These are phyloP conservation scores for Tachysurus fulvidraco DNA, from an alignment of 2,113 vertebrate species.

Conservation along the genomic window DNA sequence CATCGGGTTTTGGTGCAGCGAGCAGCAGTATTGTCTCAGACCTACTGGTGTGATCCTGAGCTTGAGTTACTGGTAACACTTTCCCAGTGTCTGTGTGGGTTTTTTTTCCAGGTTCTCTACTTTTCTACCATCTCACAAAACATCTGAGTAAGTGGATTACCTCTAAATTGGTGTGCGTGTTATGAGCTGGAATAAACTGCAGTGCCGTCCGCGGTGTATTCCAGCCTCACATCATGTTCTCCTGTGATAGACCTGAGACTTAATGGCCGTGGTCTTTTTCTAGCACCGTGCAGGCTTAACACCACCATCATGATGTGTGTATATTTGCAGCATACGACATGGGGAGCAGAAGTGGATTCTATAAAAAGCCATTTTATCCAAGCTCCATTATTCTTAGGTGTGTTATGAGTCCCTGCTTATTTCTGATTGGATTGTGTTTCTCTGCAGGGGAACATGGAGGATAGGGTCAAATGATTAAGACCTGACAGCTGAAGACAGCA, in stretches of 20 bases:
- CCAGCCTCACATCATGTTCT: neutral
- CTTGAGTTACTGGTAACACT: neutral
- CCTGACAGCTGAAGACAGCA: constrained; percentile 54
- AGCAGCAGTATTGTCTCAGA: neutral
- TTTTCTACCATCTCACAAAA: neutral
- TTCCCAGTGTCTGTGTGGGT: neutral
- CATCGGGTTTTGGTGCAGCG: neutral
- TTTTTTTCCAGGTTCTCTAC: neutral
- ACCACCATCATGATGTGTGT: neutral
- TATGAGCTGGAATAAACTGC: neutral
- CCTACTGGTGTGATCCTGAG: neutral
- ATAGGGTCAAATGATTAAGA: constrained; percentile 42
- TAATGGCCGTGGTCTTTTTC: neutral
- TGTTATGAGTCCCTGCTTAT: neutral
- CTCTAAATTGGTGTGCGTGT: neutral
- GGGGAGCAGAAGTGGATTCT: neutral
- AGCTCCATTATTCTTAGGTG: neutral
- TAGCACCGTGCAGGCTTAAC: neutral
- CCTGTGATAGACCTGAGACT: neutral
- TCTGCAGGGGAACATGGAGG: neutral
- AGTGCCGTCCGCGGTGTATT: neutral
- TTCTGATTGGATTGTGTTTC: constrained; percentile 8
- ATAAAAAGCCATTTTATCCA: neutral
- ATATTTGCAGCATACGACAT: neutral
- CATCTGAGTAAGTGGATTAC: neutral